Evolutionary conservation across 1,140 invertebrate genomes (phyloP), one percentile per base, ranked within the genome.

Genomic region (Acromyrmex echinatior): DNA sequence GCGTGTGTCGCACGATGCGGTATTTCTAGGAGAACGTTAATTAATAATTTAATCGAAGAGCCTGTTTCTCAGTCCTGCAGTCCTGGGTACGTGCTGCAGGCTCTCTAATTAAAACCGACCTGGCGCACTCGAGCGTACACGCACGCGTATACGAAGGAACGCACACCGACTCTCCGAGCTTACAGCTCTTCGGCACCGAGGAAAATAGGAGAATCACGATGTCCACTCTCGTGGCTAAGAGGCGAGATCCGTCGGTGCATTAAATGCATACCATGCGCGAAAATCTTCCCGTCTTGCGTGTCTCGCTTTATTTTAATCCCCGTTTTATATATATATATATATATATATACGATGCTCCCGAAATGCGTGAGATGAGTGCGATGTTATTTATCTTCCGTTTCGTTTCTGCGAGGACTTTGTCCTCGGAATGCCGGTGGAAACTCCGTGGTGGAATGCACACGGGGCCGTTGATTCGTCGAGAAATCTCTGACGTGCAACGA

Each of bases 41-140:
- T 95, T 95, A 95, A 95, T 95, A 95, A 95, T 95, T 95, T 94
- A 94, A 93, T 93, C 93, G 93, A 94, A 94, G 93, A 94, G 94
- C 91, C 91, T 93, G 92, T 93, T 95, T 91, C 39, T 12, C 87
- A 91, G 91, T 86, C 86, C 89, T 89, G 87, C 87, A 87, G 70
- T 68, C 31, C 68, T 81, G 65, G 88, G 86, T 87, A 84, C 79
- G 65, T 49, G 39, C 18, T 56, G 84, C 89, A 82, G 65, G 66
- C 79, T 86, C 90, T 92, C 91, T 94, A 94, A 94, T 94, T 93
- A 93, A 94, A 94, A 93, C 73, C 92, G 84, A 92, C 88, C 90
- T 66, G 71, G 45, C 71, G 12, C 21, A 18, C 62, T 12, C 10
- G 45, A 6, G 1, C 45, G 65, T 49, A 21, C 56, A 16, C 49